Conservation (phyloP, 37 sponge, comb jelly and placozoan species). For the Halisarca cf. caerulea region DNA sequence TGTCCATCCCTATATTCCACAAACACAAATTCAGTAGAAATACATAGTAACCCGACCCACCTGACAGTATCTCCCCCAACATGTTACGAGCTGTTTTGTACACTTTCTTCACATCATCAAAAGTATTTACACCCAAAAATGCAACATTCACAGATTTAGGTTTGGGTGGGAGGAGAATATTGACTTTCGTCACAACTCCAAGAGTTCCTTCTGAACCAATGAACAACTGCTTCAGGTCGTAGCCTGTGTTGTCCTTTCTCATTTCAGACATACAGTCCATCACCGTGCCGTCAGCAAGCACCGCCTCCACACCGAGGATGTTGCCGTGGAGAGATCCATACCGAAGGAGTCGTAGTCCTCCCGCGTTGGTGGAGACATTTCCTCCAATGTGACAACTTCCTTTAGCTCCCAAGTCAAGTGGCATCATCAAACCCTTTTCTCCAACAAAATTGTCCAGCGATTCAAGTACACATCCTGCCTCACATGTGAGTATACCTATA, state of each 20-base stretch:
- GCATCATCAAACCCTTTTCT: conserved; percentile 79
- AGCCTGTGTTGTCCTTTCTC: conserved; percentile 97
- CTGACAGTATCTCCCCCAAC: conserved; percentile 91
- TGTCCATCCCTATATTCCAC: too few species aligned
- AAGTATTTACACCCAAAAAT: conserved; percentile 74
- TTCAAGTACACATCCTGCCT: conserved; percentile 91
- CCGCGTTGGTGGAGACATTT: conserved; percentile 95
- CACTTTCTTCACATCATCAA: conserved; percentile 68
- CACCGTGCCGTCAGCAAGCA: conserved; percentile 83
- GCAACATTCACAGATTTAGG: conserved; percentile 87
- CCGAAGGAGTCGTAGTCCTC: conserved; percentile 88
- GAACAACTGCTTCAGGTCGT: conserved; percentile 98
- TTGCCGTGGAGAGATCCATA: conserved; percentile 93
- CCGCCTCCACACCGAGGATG: conserved; percentile 89
- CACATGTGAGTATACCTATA: conserved; percentile 81
- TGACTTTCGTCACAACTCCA: conserved; percentile 87
- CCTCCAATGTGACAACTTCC: conserved; percentile 98
- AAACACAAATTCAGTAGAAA: too few species aligned
- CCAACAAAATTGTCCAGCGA: conserved; percentile 52
- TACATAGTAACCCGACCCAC: conserved; percentile 16
- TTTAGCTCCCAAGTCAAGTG: conserved; percentile 93
- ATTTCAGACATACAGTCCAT: conserved; percentile 77
- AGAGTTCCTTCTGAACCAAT: conserved; percentile 98
- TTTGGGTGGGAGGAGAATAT: conserved; percentile 71
- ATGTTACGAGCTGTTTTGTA: conserved; percentile 53